These are phyloP conservation scores for Aurelia aurita DNA, from an alignment of 30 jellyfish, hydroid and myxozoan genomes.

Conservation along the genomic window DNA sequence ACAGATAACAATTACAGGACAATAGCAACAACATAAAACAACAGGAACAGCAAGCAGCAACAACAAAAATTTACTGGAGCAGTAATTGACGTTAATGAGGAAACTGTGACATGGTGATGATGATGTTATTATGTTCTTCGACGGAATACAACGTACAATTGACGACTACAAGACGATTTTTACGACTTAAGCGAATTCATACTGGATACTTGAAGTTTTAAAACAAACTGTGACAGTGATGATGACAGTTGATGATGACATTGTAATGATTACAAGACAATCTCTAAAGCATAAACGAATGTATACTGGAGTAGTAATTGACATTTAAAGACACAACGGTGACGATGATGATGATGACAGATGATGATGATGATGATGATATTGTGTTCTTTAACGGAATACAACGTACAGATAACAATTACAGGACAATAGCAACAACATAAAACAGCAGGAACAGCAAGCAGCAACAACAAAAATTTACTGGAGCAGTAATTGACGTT, in stretches of 20 bases:
- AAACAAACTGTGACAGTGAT: slow-evolving; percentile 7
- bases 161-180: background rate
- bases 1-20: too few species aligned
- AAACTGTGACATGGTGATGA: background rate
- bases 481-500: slow-evolving; percentile 1
- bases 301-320: too few species aligned
- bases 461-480: slow-evolving; percentile 29
- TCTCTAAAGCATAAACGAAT: too few species aligned
- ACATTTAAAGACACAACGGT: background rate
- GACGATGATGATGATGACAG: background rate
- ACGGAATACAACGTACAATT: background rate
- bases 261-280: background rate
- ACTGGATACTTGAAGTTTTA: too few species aligned
- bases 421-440: background rate
- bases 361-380: too few species aligned
- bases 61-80: slow-evolving; percentile 35
- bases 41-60: slow-evolving; percentile 2
- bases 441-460: background rate
- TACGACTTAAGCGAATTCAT: background rate
- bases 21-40: background rate
- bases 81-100: background rate
- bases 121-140: background rate
- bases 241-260: slow-evolving; percentile 26
- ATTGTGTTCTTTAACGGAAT: too few species aligned
- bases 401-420: background rate